Base-by-base conservation (phyloP, 37 sponge, comb jelly and placozoan species). In the Aplysina aerophoba region DNA sequence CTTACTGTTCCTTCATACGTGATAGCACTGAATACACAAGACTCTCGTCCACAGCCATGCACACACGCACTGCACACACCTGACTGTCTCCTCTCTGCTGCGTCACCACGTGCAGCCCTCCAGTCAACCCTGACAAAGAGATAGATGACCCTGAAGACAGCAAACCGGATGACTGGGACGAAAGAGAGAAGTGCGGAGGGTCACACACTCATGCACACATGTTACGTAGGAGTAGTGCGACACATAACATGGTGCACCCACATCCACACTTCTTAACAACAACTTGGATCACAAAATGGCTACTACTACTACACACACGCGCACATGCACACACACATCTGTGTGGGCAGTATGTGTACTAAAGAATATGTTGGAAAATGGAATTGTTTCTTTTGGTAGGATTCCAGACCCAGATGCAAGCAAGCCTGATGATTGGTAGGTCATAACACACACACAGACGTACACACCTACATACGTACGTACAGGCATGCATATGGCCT, bases 91-190 rank as follows among this genome's bases (percentile, higher is more conserved):
- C 37, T 80, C 71, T 31, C n/a, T n/a, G n/a, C n/a, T n/a, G n/a
- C n/a, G n/a, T n/a, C n/a, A n/a, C n/a, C n/a, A 44, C 35, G 3
- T 57, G 35, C 40, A 84, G 86, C 36, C 99, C 99, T 3, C 69
- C 97, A 44, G 86, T 99, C 28, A 90, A 90, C 63, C 97, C 97
- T 8, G 89, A 90, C 22, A 79, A 91, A 59, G 96, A 99, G 88
- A 95, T 99, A n/a, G 97, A 95, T 67, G 99, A 99, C 71, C 96
- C 99, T 39, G 79, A 88, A 31, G 99, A 99, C 73, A 83, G 90
- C 85, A 97, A 87, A 84, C 99, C 99, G 12, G 82, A 79, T 12
- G 96, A 99, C 44, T 99, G 99, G 99, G 99, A 99, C 67, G 99
- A 99, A 55, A 93, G 93, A 66, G 96, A 97, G 80, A 91, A 95